Base-by-base conservation (phyloP, 2,888 invertebrate species). In the Prosopocoilus inquinatus region DNA sequence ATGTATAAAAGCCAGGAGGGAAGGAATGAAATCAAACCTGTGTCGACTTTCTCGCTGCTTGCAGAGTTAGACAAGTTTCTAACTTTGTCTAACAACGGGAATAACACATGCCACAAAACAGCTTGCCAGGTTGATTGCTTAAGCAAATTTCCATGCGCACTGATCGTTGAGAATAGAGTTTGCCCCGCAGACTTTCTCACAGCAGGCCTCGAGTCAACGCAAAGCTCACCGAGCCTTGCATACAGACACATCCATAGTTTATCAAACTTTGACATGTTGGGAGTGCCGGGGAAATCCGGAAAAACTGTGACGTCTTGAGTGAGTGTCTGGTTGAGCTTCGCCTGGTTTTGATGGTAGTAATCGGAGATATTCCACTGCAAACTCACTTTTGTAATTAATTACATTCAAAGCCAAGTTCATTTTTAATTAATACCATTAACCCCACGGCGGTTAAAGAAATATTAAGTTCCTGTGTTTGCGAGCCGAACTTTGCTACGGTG, bases 351-450 rank as follows among this genome's bases (percentile, higher is more conserved):
- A 80, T 91, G 95, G 69, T 97, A 89, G 75, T 95, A 96, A 79
- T 98, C 98, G 0, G 96, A 95, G 69, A 98, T 96, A 75, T 97
- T 98, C 98, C 97, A 98, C 95, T 96, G 80, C 33, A 83, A 81
- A 57, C 20, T 28, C 20, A 28, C 20, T 28, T 28, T 5, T 28
- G 50, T 56, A 64, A 61, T 58, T 38, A 33, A 62, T n/a, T n/a
- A n/a, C n/a, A 43, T 49, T 38, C 47, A 36, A 45, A 34, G 11
- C 36, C 43, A 58, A 50, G 9, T 46, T 15, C 28, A 47, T 43
- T 52, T 44, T 43, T 15, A 43, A 53, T 73, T 75, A n/a, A n/a
- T 76, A 95, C 96, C 93, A 97, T 90, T 49, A 96, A 81, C 12
- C 97, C 97, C 49, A 99, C 93, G 39, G 98, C 96, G 3, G 97